Evolutionary conservation across 2,797 vertebrate genomes (phyloP), one percentile per base, ranked within the genome.

Genomic region (Paratrypauchen microcephalus): DNA sequence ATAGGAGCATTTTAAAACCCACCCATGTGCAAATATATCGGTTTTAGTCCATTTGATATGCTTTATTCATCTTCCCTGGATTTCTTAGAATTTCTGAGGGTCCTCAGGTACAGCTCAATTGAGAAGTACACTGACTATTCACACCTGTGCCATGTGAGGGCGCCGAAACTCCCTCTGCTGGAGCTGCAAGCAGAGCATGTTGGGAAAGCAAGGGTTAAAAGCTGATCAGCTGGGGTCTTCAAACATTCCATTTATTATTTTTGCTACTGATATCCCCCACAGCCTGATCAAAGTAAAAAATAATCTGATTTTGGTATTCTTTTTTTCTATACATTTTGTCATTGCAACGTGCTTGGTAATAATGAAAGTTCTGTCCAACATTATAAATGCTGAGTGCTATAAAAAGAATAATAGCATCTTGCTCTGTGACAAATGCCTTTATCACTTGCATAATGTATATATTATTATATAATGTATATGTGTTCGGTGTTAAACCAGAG

Each of bases 101-200:
- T 41, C 5, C 23, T 48, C 41, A 36, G 23, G 62, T 48, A 11
- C 63, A 48, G 24, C 41, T 28, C 15, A 59, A 36, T 13, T 66
- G 69, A 58, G 59, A 65, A 66, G 63, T 50, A 41, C 41, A 23
- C 13, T 54, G 24, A 1, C 72, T 71, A 69, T 80, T 92, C 83
- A 92, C 65, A 90, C 86, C 21, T 89, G 79, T 4, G 82, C 85
- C 12, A 78, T 89, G 78, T 87, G 84, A 80, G 88, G 82, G 47
- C 66, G 92, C 78, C 84, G 87, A 86, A 89, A 91, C 88, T 95
- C 93, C 11, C 92, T 95, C 88, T 93, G 88, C 78, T 93, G 93
- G 0, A 92, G 95, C 96, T 98, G 94, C 26, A 95, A 95, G 90
- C 85, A 82, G 94, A 87, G 87, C 87, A 88, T 75, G 71, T 56